These are phyloP conservation scores for Eulacestoma nigropectus DNA, from an alignment of 2,113 vertebrate species.

Conservation along the genomic window DNA sequence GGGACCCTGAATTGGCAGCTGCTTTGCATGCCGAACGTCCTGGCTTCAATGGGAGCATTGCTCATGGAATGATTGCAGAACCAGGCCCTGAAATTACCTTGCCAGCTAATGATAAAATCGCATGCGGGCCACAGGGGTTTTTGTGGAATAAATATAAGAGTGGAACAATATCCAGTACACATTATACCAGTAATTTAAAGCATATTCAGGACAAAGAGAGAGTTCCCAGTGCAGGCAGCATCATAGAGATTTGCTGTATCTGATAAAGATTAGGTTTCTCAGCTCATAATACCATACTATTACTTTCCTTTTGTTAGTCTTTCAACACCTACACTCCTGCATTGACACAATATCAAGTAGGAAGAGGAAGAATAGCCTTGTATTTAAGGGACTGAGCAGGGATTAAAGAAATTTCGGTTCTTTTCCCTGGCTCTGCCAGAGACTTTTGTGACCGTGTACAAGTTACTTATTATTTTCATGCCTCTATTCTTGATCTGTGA, in stretches of 20 bases:
- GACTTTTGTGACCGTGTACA: slow-evolving; percentile 46
- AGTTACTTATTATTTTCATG: slow-evolving; percentile 56
- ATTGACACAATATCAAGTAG: slow-evolving; percentile 65
- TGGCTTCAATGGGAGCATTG: slow-evolving; percentile 35
- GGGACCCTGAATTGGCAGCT: slow-evolving; percentile 46
- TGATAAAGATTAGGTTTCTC: slow-evolving; percentile 57
- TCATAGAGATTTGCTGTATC: slow-evolving; percentile 66
- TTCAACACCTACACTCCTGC: slow-evolving; percentile 63
- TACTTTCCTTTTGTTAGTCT: slow-evolving; percentile 65
- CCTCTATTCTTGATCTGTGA: slow-evolving; percentile 46
- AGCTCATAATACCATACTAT: slow-evolving; percentile 54
- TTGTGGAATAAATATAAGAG: slow-evolving; percentile 65
- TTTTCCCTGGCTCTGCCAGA: slow-evolving; percentile 50
- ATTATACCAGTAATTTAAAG: slow-evolving; percentile 68
- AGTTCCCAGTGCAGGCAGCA: slow-evolving; percentile 60
- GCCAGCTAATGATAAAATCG: slow-evolving; percentile 63
- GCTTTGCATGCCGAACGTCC: slow-evolving; percentile 47
- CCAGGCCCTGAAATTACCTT: slow-evolving; percentile 61
- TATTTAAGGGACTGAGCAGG: slow-evolving; percentile 57
- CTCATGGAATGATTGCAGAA: slow-evolving; percentile 58
- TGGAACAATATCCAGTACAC: slow-evolving; percentile 60
- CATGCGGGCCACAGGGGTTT: slow-evolving; percentile 59
- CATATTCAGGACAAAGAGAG: slow-evolving; percentile 63
- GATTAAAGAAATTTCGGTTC: slow-evolving; percentile 57
- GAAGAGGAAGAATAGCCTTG: slow-evolving; percentile 59